Evolutionary conservation across 2,888 invertebrate species (phyloP), one percentile per base, ranked within the genome.

Genomic region (Parasteatoda lunata): DNA sequence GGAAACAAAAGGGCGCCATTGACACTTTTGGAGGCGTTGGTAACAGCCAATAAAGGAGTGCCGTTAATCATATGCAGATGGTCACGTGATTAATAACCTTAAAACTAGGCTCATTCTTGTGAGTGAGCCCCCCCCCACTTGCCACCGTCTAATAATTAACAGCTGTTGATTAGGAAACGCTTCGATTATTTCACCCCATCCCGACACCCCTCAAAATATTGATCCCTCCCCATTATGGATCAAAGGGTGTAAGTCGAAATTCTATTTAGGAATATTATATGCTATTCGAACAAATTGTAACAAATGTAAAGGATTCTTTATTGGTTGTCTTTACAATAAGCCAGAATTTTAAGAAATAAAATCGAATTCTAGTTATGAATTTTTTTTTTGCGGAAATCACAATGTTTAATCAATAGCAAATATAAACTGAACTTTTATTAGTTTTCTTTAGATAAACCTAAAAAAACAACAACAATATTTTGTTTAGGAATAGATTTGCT

Each of bases 51-150:
- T 86, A 86, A 86, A 86, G 71, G 72, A 52, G 65, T 71, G 80
- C 80, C 85, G 85, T 86, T 79, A 76, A 86, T 86, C 85, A 80
- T 77, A 86, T 86, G 80, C 85, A 86, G 85, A 76, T 80, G 85
- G 80, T 86, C 85, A 86, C 11, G 85, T 86, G 80, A 86, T 86
- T 80, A 86, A 86, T 86, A 76, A 71, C 71, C 69, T 70, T 48
- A 30, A 75, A 15, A 48, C 71, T 65, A 65, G 77, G 69, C 70
- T 48, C 71, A 77, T 77, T 81, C 80, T 80, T 71, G 52, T 76
- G 65, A 52, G 52, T 49, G 49, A 76, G 69, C 52, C 52, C 59
- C 68, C 48, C 15, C n/a, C 15, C 49, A 47, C 13, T 48, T 49
- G 65, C 52, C 65, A 48, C 59, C 11, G 71, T 30, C 76, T 77